phyloP scores from a whole-genome alignment of 2,888 invertebrate genomes.

The Netelia inedita region DNA sequence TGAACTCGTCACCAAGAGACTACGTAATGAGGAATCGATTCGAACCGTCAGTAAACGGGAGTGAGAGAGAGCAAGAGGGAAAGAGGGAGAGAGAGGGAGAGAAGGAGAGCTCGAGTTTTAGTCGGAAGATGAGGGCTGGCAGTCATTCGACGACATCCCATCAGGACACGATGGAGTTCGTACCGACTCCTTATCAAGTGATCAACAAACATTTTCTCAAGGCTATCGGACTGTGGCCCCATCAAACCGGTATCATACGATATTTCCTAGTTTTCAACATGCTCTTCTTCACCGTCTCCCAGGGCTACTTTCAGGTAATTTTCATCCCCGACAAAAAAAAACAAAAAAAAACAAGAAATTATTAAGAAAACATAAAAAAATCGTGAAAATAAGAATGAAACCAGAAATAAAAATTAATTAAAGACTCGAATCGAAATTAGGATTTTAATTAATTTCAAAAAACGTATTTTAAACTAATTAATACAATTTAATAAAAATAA shows the following conservation, averaged over 20 bases:
- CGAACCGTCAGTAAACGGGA: background rate
- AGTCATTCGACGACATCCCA: constrained; percentile 47
- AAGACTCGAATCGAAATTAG: too few species aligned
- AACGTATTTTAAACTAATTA: background rate
- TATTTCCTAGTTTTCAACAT: constrained; percentile 64
- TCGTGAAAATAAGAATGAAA: background rate
- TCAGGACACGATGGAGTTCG: constrained; percentile 58
- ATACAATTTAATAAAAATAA: background rate
- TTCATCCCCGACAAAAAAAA: background rate
- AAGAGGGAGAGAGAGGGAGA: background rate
- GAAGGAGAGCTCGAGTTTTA: background rate
- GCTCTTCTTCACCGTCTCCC: constrained; percentile 67
- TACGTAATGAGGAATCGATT: constrained; percentile 67
- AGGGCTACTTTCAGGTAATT: constrained; percentile 74
- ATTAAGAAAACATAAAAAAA: background rate
- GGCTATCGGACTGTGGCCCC: constrained; percentile 75
- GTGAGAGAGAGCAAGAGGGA: background rate
- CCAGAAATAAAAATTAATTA: too few species aligned
- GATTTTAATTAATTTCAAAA: background rate
- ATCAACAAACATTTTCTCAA: constrained; percentile 68
- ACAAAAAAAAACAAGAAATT: background rate
- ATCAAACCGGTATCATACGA: constrained; percentile 70
- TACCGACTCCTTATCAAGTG: constrained; percentile 63
- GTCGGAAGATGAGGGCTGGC: background rate
- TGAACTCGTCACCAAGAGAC: constrained; percentile 57